Evolutionary conservation across 2,113 vertebrate genomes (phyloP), one percentile per base, ranked within the genome.

Genomic region (Dasyurus viverrinus): DNA sequence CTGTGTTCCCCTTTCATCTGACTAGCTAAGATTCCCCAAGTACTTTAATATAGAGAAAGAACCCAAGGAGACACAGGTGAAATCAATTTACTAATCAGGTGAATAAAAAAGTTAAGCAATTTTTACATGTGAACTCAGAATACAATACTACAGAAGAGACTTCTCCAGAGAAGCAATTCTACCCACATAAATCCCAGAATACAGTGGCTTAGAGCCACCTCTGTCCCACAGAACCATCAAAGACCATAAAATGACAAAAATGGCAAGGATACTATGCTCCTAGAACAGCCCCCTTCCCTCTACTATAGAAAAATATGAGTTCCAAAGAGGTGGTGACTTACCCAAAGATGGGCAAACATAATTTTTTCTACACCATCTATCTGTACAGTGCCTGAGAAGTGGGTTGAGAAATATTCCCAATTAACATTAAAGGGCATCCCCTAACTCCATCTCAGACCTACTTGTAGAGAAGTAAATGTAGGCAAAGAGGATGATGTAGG

Each of bases 391-490:
- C 57, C 53, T 53, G 57, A n/a, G 54, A 89, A 0, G 52, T 22
- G 26, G 11, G 14, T 26, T 8, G 22, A 54, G 89, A 89, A 90
- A 50, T 25, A 84, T 22, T 53, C 90, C 91, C 11, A 0, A 0
- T 26, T 6, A 6, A 27, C 19, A 0, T 0, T 23, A 14, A 84
- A 52, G 68, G 3, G 36, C n/a, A 26, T 11, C 53, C 30, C 53
- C 55, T 46, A 22, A 26, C 57, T 25, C 2, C 10, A 90, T 93
- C 27, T 2, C 42, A 60, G 26, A 99, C 99, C 97, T 96, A 99
- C 99, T 99, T 23, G 99, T 99, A 98, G 99, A 99, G 98, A 99
- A 99, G 98, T 99, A 99, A 99, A 99, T 99, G 98, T 99, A 99
- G 94, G 99, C 99, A 0, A 99, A 99, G 50, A 99, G 99, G 96